A percentile compares a stretch with the other conserved stretches of the same genome.
phyloP scores from a whole-genome alignment of 2,888 invertebrate genomes.

The Apeira syringaria region DNA sequence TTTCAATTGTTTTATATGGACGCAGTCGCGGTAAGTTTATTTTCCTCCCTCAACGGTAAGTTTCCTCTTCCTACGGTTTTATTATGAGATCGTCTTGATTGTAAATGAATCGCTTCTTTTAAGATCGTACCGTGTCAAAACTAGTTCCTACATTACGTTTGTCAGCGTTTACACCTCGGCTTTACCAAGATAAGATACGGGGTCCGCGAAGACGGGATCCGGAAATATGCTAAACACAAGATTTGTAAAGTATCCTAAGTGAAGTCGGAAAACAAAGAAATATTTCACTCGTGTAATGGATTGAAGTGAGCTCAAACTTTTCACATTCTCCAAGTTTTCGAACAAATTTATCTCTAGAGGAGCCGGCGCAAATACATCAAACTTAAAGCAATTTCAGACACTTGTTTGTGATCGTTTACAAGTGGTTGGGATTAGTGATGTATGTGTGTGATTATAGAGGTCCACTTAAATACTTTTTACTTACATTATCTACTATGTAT shows the following conservation, averaged over 20 bases:
- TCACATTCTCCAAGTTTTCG: constrained; percentile 80
- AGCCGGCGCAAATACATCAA: constrained; percentile 78
- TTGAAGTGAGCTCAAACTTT: constrained; percentile 82
- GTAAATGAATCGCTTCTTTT: no score
- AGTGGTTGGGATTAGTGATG: constrained; percentile 56
- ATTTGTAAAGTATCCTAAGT: constrained; percentile 68
- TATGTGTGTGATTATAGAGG: constrained; percentile 28
- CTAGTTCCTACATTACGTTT: no score
- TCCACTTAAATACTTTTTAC: constrained; percentile 23
- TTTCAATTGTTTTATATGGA: no score
- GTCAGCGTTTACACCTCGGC: neutral
- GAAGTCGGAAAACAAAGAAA: constrained; percentile 80
- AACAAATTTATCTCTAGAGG: constrained; percentile 81
- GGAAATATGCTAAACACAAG: constrained; percentile 67
- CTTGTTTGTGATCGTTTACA: constrained; percentile 75
- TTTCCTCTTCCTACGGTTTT: no score
- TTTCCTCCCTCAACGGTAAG: no score
- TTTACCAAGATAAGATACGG: neutral
- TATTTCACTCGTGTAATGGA: constrained; percentile 83
- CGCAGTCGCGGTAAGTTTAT: no score
- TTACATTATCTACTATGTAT: no score
- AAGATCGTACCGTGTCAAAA: neutral
- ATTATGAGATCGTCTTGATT: no score
- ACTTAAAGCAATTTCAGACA: constrained; percentile 78
- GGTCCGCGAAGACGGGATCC: constrained; percentile 6